Evolutionary conservation across 1,140 invertebrate species (phyloP).

Genomic region (Antheraea pernyi): DNA sequence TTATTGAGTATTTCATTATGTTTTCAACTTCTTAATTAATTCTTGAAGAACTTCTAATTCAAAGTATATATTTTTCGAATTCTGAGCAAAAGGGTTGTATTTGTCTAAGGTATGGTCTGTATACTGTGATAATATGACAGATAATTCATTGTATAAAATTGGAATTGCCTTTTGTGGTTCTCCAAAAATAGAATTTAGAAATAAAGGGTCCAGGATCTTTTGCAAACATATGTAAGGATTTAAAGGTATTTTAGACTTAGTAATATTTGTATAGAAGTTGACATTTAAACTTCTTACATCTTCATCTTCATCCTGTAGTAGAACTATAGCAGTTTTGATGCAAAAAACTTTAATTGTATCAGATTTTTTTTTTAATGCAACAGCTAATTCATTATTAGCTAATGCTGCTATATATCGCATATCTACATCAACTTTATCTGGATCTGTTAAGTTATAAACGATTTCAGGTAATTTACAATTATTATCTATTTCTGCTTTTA

Average conservation of each 20-base stretch:
- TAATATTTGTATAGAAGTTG: constrained; percentile 44
- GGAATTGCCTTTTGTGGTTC: constrained; percentile 32
- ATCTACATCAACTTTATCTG: constrained; percentile 51
- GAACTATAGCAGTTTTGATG: constrained; percentile 53
- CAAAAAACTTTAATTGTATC: constrained; percentile 53
- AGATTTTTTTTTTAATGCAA: constrained; percentile 33
- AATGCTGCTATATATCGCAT: constrained; percentile 59
- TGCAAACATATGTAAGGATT: constrained; percentile 61
- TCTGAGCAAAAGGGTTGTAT: constrained; percentile 66
- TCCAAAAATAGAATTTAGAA: constrained; percentile 42
- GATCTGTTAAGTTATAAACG: constrained; percentile 48
- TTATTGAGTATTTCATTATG: constrained; percentile 24
- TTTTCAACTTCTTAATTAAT: constrained; percentile 38
- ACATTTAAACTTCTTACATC: constrained; percentile 60
- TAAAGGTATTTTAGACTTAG: constrained; percentile 23
- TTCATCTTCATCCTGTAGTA: constrained; percentile 74
- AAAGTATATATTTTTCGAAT: constrained; percentile 68
- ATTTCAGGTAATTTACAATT: constrained; percentile 42
- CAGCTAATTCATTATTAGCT: constrained; percentile 63
- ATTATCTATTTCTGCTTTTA: constrained; percentile 24
- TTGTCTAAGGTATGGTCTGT: constrained; percentile 33
- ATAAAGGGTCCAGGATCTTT: constrained; percentile 49
- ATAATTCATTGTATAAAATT: constrained; percentile 40
- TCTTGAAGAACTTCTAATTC: constrained; percentile 51
- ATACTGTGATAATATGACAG: constrained; percentile 24